Conservation (phyloP, 2,888 invertebrate species). For the Erannis defoliaria region DNA sequence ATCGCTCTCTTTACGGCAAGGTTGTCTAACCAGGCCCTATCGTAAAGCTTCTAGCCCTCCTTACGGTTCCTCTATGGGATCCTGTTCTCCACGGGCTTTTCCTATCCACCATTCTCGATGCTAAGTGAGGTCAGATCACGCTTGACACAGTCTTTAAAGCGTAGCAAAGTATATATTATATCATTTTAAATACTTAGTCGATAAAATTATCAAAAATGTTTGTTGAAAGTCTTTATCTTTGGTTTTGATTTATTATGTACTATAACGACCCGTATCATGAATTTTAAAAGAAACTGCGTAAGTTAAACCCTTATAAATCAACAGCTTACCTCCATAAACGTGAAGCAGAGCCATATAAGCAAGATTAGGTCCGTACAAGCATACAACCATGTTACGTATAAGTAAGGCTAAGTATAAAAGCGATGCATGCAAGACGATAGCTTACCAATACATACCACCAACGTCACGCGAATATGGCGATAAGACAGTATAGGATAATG, state of each 20-base stretch:
- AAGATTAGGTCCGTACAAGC: slow-evolving; percentile 26
- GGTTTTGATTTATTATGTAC: neutral
- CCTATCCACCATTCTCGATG: no score
- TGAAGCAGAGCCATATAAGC: slow-evolving; percentile 11
- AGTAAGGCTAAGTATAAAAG: neutral
- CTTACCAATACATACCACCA: slow-evolving; percentile 16
- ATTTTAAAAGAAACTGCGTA: slow-evolving; percentile 8
- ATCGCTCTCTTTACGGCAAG: no score
- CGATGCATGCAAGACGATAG: slow-evolving; percentile 23
- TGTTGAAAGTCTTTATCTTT: neutral
- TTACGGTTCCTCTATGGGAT: no score
- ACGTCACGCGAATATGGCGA: neutral
- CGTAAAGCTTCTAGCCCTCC: no score
- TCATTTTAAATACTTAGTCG: no score
- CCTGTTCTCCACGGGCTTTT: no score
- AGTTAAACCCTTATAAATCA: slow-evolving; percentile 15
- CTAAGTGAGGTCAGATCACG: no score
- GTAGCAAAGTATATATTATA: no score
- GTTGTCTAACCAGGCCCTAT: no score
- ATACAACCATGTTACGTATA: slow-evolving; percentile 2
- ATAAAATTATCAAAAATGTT: no score
- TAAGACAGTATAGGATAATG: slow-evolving; percentile 12
- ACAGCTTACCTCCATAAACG: slow-evolving; percentile 23
- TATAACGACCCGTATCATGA: neutral
- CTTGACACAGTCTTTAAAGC: no score